Percentiles rank a stretch among this genome's conserved stretches.
Evolutionary conservation across 2,888 invertebrate genomes (phyloP).

Genomic region (Lycaena phlaeas): DNA sequence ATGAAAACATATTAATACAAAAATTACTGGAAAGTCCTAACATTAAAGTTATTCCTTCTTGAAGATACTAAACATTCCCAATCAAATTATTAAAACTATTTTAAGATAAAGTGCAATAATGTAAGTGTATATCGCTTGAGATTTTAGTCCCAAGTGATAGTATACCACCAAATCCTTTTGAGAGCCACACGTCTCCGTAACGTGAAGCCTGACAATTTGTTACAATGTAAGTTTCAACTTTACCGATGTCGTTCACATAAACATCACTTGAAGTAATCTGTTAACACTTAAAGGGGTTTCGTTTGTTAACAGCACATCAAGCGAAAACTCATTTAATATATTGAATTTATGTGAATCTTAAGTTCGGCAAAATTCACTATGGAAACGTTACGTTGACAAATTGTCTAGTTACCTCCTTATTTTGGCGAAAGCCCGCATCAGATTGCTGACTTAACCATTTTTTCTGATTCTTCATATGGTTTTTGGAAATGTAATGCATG

Average conservation of each 20-base stretch:
- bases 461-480: conserved; percentile 47
- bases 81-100: too few relatives aligned
- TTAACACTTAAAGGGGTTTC: conserved; percentile 22
- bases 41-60: too few relatives aligned
- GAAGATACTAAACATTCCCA: too few relatives aligned
- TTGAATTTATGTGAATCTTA: conserved; percentile 36
- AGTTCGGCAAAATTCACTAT: conserved; percentile 40
- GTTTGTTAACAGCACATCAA: conserved; percentile 31
- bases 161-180: conserved; percentile 2
- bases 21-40: too few relatives aligned
- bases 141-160: background rate
- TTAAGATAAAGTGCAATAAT: too few relatives aligned
- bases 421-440: conserved; percentile 18
- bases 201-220: conserved; percentile 44
- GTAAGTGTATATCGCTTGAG: conserved; percentile 3
- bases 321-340: conserved; percentile 22
- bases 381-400: conserved; percentile 49
- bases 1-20: background rate
- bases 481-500: conserved; percentile 52
- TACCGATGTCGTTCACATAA: conserved; percentile 50
- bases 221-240: conserved; percentile 48
- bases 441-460: conserved; percentile 37
- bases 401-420: conserved; percentile 48
- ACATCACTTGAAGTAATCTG: conserved; percentile 33
- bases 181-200: conserved; percentile 32